phyloP scores from a whole-genome alignment of 30 jellyfish, hydroid and myxozoan species.

The Aurelia aurita complex sp. Pacific region DNA sequence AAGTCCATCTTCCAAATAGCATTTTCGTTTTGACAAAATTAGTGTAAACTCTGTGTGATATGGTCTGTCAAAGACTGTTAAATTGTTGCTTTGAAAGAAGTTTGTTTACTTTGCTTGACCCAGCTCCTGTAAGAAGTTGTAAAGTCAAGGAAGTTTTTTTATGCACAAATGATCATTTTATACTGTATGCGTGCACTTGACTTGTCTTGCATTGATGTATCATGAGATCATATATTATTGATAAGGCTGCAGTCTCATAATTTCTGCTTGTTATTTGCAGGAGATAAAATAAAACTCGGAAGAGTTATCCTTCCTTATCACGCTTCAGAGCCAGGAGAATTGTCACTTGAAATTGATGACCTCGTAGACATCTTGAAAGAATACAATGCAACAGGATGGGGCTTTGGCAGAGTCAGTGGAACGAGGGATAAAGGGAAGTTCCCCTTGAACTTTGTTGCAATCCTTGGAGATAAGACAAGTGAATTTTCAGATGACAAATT shows the following conservation, averaged over 20 bases:
- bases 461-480: constrained; percentile 31
- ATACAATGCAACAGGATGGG: constrained; percentile 78
- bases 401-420: constrained; percentile 54
- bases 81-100: too few species aligned
- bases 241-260: not conserved
- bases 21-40: too few species aligned
- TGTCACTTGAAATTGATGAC: constrained; percentile 66
- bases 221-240: not conserved
- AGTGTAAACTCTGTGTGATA: too few species aligned
- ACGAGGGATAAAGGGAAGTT: constrained; percentile 64
- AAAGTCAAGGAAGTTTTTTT: too few species aligned
- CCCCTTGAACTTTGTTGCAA: constrained; percentile 75
- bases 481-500: constrained; percentile 32
- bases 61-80: too few species aligned
- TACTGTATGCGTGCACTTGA: not conserved
- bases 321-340: constrained; percentile 71
- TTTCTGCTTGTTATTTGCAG: constrained; percentile 37
- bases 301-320: constrained; percentile 76
- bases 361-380: constrained; percentile 62
- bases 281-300: constrained; percentile 38
- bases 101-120: too few species aligned
- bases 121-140: too few species aligned
- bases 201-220: not conserved
- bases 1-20: too few species aligned
- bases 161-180: too few species aligned